These are phyloP conservation scores for Perca fluviatilis DNA, from an alignment of 2,113 vertebrate species.

Conservation along the genomic window DNA sequence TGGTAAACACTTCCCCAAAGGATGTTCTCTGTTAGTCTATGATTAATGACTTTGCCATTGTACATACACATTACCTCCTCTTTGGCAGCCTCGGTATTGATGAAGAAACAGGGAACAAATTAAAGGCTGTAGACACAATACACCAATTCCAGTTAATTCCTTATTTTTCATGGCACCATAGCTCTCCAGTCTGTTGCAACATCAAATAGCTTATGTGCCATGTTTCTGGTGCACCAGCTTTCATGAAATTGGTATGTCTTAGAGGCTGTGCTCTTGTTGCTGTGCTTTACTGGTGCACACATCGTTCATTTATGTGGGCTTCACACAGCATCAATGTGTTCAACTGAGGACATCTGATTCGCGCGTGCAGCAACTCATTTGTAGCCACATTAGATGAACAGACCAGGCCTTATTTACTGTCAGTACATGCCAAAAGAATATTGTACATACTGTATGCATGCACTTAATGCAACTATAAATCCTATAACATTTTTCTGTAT, in stretches of 20 bases:
- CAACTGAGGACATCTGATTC: too few relatives aligned
- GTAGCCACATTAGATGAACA: not conserved
- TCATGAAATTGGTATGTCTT: not conserved
- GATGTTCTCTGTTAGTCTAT: conserved; percentile 49
- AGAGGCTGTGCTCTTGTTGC: conserved; percentile 13
- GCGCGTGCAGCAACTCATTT: conserved; percentile 5
- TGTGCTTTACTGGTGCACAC: too few relatives aligned
- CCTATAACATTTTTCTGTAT: not conserved
- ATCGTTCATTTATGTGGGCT: too few relatives aligned
- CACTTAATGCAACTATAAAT: not conserved
- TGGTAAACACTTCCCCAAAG: conserved; percentile 70
- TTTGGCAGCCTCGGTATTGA: conserved; percentile 39
- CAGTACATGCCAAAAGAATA: not conserved
- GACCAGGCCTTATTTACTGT: not conserved
- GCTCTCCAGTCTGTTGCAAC: not conserved
- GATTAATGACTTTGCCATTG: conserved; percentile 68
- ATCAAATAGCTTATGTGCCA: not conserved
- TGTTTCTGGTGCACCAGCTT: not conserved
- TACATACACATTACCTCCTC: conserved; percentile 38
- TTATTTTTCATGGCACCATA: not conserved
- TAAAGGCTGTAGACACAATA: conserved; percentile 45
- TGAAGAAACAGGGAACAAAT: conserved; percentile 48
- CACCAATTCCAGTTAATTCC: conserved; percentile 32
- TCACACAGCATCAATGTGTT: too few relatives aligned
- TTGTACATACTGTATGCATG: not conserved